Conservation (phyloP, 2,888 invertebrate genomes). For the Heliconius sara region DNA sequence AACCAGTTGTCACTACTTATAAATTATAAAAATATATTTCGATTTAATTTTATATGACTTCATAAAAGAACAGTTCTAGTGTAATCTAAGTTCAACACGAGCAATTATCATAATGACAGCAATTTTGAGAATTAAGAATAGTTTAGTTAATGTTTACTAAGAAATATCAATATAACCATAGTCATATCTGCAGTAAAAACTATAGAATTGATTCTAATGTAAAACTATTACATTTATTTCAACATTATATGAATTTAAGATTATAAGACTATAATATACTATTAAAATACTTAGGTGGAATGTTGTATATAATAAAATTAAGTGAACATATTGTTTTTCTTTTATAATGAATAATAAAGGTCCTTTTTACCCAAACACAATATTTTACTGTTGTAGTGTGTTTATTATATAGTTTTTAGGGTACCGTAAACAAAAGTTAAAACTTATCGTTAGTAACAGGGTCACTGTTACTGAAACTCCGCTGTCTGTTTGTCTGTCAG, state of each 20-base stretch:
- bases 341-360: too few relatives aligned
- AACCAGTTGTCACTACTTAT: neutral
- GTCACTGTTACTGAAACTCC: too few relatives aligned
- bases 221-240: neutral
- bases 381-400: too few relatives aligned
- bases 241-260: neutral
- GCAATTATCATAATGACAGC: conserved; percentile 21
- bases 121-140: conserved; percentile 18
- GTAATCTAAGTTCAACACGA: conserved; percentile 10
- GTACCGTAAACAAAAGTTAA: too few relatives aligned
- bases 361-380: too few relatives aligned
- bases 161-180: neutral
- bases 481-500: too few relatives aligned
- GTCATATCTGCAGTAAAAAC: too few relatives aligned
- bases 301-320: too few relatives aligned
- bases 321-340: too few relatives aligned
- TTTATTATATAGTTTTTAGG: too few relatives aligned
- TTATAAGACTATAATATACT: neutral
- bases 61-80: conserved; percentile 6
- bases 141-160: neutral
- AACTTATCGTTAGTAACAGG: too few relatives aligned
- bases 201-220: neutral
- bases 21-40: neutral
- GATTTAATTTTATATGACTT: conserved; percentile 2
- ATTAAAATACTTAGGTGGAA: too few relatives aligned